Base-by-base conservation (phyloP, 92 coral and sea anemone species). In the Diadumene lineata region DNA sequence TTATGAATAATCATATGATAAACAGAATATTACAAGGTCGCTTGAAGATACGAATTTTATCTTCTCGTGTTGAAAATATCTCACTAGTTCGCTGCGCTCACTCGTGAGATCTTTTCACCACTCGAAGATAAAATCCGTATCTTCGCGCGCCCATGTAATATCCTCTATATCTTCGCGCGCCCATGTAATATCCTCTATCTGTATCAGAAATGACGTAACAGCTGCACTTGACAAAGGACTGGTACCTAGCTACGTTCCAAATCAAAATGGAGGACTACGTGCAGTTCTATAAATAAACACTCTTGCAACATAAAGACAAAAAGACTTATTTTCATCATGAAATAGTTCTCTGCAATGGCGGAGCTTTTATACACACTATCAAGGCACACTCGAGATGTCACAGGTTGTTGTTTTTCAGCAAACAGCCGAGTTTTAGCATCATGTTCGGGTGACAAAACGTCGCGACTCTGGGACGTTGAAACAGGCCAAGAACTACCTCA, bases 391-490 rank as follows among this genome's bases (percentile, higher is more conserved):
- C 92, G 85, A 66, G 98, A 94, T 48, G 93, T 94, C 43, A 94
- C 92, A 26, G 86, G 97, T 25, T 85, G 92, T 55, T 85, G 97
- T 60, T 94, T 94, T 74, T 87, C 98, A 34, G 96, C 98, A 18
- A 94, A 89, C 84, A 92, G 97, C 69, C 92, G 88, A 23, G 74
- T 89, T 43, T 58, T 92, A 33, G 98, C 91, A 17, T 88, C 98
- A 7, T 86, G 89, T 68, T 94, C 98, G 11, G 93, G 98, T 51
- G 98, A 94, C 74, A 94, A 94, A 82, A 92, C 93, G 19, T 81
- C 86, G 11, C 93, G 98, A 43, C 84, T 94, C 60, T 92, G 98
- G 98, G 88, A 92, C 84, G 87, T 94, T 53, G 94, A 81, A 61
- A 83, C 79, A 31, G 97, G 97, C 30, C 68, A 78, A 58, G 98